These are phyloP conservation scores for Ptiloglossa arizonensis DNA, from an alignment of 1,140 invertebrate genomes.

Conservation along the genomic window DNA sequence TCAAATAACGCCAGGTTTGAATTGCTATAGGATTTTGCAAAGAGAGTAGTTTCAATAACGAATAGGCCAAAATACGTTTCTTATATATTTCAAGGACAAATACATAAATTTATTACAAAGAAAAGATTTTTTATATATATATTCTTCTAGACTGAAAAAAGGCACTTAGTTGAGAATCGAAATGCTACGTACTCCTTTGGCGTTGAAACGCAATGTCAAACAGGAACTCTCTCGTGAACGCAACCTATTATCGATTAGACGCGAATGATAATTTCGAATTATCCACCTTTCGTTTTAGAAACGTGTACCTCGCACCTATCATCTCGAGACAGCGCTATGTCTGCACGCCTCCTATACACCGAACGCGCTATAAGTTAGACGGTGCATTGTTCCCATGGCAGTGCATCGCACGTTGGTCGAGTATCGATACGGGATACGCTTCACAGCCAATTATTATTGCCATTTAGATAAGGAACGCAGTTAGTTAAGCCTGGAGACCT, in stretches of 20 bases:
- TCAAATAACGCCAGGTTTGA: no score
- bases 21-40: no score
- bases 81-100: no score
- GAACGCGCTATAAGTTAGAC: constrained; percentile 56
- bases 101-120: no score
- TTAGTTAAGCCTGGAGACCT: constrained; percentile 60
- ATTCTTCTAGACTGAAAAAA: no score
- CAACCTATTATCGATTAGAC: constrained; percentile 53
- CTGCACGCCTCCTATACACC: constrained; percentile 34
- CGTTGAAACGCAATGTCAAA: not conserved
- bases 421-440: constrained; percentile 65
- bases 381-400: constrained; percentile 64
- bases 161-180: no score
- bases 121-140: no score
- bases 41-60: no score
- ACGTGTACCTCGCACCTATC: constrained; percentile 60
- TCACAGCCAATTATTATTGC: constrained; percentile 68
- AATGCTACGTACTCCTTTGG: not conserved
- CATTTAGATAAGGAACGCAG: constrained; percentile 68
- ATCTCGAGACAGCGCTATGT: constrained; percentile 46
- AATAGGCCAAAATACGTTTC: no score
- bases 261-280: constrained; percentile 56
- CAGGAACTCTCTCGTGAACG: constrained; percentile 11
- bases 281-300: constrained; percentile 51
- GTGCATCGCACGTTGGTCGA: constrained; percentile 36